Evolutionary conservation across 2,113 vertebrate genomes (phyloP).

Genomic region (Notechis scutatus): DNA sequence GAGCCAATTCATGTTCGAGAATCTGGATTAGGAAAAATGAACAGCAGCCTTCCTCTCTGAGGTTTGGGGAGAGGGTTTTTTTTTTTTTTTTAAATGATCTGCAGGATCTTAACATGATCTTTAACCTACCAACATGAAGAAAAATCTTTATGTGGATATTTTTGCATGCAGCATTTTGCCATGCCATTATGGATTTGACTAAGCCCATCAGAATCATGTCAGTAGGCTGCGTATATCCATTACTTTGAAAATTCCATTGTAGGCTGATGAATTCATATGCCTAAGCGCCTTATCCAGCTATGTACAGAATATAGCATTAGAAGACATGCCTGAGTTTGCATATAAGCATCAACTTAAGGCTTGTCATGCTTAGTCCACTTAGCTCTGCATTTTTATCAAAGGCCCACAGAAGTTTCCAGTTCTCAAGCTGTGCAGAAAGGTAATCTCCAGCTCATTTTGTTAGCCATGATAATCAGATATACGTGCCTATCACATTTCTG

Average conservation of each 20-base stretch:
- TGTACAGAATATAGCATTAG: background rate
- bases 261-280: background rate
- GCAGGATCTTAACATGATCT: background rate
- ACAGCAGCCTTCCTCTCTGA: background rate
- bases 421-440: background rate
- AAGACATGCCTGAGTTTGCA: background rate
- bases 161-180: background rate
- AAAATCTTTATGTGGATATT: background rate
- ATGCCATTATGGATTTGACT: background rate
- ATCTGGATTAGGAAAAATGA: background rate
- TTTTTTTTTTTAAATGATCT: background rate
- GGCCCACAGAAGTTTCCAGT: background rate
- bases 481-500: background rate
- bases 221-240: background rate
- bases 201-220: background rate
- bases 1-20: background rate
- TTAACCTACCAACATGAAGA: background rate
- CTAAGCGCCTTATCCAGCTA: background rate
- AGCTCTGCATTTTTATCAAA: background rate
- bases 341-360: background rate
- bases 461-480: background rate
- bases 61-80: background rate
- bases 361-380: background rate
- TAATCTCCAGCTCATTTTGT: background rate
- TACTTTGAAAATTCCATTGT: background rate